Evolutionary conservation across 2,888 invertebrate genomes (phyloP).

Genomic region (Kuschelorhynchus macadamiae): DNA sequence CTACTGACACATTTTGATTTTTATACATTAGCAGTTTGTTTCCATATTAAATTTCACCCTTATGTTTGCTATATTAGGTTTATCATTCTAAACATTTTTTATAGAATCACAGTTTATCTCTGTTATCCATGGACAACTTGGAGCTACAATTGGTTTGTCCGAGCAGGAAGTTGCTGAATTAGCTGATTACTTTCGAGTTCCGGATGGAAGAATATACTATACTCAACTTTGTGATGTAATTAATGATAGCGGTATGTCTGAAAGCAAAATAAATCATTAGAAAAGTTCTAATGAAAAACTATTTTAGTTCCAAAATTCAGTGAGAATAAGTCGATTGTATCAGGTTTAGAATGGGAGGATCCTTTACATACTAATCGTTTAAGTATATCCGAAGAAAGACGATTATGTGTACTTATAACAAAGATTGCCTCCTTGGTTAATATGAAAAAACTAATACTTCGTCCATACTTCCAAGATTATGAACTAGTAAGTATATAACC

Average conservation of each 20-base stretch:
- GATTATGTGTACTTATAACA: conserved; percentile 78
- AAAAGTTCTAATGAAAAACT: not conserved
- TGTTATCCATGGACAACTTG: conserved; percentile 78
- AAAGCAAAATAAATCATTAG: not conserved
- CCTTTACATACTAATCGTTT: conserved; percentile 77
- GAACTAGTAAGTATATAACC: conserved; percentile 71
- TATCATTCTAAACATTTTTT: no score
- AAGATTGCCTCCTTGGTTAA: conserved; percentile 78
- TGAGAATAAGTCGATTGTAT: conserved; percentile 69
- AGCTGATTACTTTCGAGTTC: conserved; percentile 84
- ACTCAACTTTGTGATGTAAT: conserved; percentile 83
- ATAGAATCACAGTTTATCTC: conserved; percentile 82
- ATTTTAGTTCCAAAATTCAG: conserved; percentile 70
- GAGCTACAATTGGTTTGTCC: conserved; percentile 77
- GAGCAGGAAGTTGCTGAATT: conserved; percentile 81
- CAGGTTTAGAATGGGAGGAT: conserved; percentile 79
- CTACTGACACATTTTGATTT: no score
- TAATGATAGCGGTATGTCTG: conserved; percentile 74
- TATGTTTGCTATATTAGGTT: no score
- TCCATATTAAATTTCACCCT: no score
- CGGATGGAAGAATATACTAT: conserved; percentile 84
- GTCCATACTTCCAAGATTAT: conserved; percentile 83
- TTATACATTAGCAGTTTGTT: no score
- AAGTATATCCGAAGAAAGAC: conserved; percentile 77
- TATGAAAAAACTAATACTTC: conserved; percentile 74